These are phyloP conservation scores for Malacoctenus gilli DNA, from an alignment of 2,797 vertebrate genomes.

Conservation along the genomic window DNA sequence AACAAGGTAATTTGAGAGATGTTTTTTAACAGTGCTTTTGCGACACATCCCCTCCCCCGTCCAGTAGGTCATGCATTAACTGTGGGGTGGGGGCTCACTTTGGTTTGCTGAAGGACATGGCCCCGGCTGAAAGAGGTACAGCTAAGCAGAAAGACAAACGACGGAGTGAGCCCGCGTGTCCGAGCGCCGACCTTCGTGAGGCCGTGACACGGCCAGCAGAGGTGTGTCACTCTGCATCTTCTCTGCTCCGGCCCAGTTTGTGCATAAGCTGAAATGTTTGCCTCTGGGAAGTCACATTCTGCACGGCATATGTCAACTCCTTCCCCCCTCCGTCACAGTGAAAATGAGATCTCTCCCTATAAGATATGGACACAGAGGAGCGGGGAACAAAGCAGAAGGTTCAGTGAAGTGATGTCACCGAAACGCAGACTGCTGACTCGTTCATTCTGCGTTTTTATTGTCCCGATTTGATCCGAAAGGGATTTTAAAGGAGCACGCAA, in stretches of 20 bases:
- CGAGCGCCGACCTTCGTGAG: slow-evolving; percentile 28
- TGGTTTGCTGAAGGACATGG: slow-evolving; percentile 15
- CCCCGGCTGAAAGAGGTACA: slow-evolving; percentile 4
- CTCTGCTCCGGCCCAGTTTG: background rate
- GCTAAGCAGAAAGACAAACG: slow-evolving; percentile 20
- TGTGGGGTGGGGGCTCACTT: slow-evolving; percentile 7
- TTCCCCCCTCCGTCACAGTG: background rate
- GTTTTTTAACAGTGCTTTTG: too few species aligned
- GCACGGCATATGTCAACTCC: background rate
- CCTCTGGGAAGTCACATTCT: background rate
- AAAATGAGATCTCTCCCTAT: too few species aligned
- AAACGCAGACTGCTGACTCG: too few species aligned
- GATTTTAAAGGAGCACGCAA: too few species aligned
- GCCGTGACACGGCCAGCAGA: background rate
- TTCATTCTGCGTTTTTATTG: too few species aligned
- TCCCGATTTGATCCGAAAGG: too few species aligned
- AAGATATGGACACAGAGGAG: too few species aligned
- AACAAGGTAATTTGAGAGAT: too few species aligned
- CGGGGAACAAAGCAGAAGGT: too few species aligned
- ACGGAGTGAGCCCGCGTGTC: background rate
- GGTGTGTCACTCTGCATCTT: background rate
- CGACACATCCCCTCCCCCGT: slow-evolving; percentile 1
- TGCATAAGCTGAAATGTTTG: background rate
- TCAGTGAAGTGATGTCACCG: too few species aligned
- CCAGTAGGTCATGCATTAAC: slow-evolving; percentile 9